A percentile compares a stretch with the other conserved stretches of the same genome.
Conservation (phyloP, 1,140 invertebrate species). For the Himalopsyche phryganea region DNA sequence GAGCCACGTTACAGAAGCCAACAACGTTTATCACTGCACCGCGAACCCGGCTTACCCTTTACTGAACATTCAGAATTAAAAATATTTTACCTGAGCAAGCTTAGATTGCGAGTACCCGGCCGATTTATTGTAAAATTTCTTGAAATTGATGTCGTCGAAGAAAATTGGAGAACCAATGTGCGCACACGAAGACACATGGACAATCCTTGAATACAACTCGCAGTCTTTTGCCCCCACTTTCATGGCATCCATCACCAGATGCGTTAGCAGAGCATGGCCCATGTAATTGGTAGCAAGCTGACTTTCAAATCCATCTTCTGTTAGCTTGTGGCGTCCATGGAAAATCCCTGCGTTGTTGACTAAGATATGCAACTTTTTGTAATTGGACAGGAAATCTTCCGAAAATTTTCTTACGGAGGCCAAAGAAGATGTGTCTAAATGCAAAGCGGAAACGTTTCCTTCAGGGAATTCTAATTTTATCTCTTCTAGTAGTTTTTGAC, state of each 20-base stretch:
- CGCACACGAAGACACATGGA: constrained; percentile 85
- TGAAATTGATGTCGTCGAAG: constrained; percentile 74
- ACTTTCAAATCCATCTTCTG: constrained; percentile 76
- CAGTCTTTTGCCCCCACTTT: constrained; percentile 56
- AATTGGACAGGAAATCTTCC: constrained; percentile 59
- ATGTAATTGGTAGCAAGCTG: constrained; percentile 85
- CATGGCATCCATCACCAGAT: constrained; percentile 74
- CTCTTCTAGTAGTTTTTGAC: neutral
- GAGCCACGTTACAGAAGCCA: too few species aligned
- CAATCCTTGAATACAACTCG: constrained; percentile 63
- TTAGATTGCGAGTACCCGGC: constrained; percentile 84
- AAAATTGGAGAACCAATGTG: constrained; percentile 69
- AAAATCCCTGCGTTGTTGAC: constrained; percentile 89
- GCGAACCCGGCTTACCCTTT: too few species aligned
- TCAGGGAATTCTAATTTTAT: constrained; percentile 40
- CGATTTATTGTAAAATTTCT: constrained; percentile 59
- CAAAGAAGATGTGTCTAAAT: constrained; percentile 62
- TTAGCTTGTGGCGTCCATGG: constrained; percentile 73
- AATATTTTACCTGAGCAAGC: constrained; percentile 75
- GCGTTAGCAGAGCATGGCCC: constrained; percentile 85
- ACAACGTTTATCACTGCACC: too few species aligned
- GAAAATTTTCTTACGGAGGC: constrained; percentile 76
- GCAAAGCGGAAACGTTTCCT: constrained; percentile 51
- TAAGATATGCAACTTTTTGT: constrained; percentile 66
- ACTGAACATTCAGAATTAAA: too few species aligned